These are phyloP conservation scores for Bos taurus DNA, from an alignment of 2,113 vertebrate genomes.

Conservation along the genomic window ARS-UCD2.0 NC_037335.1:91809001-91809500, in stretches of 20 bases:
- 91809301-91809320: not conserved
- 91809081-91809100: not conserved
- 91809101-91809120: not conserved
- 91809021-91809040: not conserved
- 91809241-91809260: not conserved
- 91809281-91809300: not conserved
- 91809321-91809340: not conserved
- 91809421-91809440: not conserved
- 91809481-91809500: not conserved
- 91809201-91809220: not conserved
- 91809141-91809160: not conserved
- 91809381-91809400: not conserved
- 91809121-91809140: not conserved
- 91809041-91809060: not conserved
- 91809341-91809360: not conserved
- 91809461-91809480: not conserved
- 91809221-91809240: not conserved
- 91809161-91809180: not conserved
- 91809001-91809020: not conserved
- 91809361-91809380: not conserved
- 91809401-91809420: not conserved
- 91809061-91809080: not conserved
- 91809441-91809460: not conserved
- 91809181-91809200: not conserved
- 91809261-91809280: not conserved